phyloP scores from a whole-genome alignment of 2,888 invertebrate species.

The Xanthostigma xanthostigma region DNA sequence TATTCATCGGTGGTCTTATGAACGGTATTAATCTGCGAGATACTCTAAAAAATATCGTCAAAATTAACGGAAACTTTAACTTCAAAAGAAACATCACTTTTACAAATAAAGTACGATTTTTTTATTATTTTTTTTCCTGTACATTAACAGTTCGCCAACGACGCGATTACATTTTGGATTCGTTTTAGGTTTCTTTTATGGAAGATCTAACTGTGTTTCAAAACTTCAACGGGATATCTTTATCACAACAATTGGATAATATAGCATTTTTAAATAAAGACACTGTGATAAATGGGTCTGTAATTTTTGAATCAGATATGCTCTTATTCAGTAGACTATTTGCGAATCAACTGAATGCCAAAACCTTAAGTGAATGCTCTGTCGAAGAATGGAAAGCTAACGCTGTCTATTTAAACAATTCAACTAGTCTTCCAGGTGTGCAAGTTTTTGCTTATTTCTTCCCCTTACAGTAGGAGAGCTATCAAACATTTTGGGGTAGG shows the following conservation, averaged over 20 bases:
- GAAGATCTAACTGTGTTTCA: constrained; percentile 19
- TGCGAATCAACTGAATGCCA: constrained; percentile 20
- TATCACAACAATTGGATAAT: constrained; percentile 24
- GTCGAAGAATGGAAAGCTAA: constrained; percentile 28
- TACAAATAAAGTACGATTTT: constrained; percentile 16
- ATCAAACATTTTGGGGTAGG: no score
- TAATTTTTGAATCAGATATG: constrained; percentile 25
- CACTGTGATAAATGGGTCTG: constrained; percentile 20
- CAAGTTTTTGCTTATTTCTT: no score
- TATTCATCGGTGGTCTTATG: constrained; percentile 18
- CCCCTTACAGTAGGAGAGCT: no score
- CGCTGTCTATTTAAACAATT: constrained; percentile 28
- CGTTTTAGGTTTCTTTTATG: constrained; percentile 19
- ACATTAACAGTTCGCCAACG: not conserved
- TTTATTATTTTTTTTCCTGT: not conserved
- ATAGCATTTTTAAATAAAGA: constrained; percentile 26
- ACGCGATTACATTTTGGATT: not conserved
- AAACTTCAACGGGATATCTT: constrained; percentile 21
- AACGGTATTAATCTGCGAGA: constrained; percentile 18
- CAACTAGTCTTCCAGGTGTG: constrained; percentile 20
- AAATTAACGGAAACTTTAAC: constrained; percentile 15
- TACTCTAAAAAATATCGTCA: constrained; percentile 19
- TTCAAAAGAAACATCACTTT: constrained; percentile 18
- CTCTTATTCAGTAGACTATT: constrained; percentile 14
- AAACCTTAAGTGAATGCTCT: constrained; percentile 25